These are phyloP conservation scores for Athetis lepigone DNA, from an alignment of 2,888 invertebrate species.

Conservation along the genomic window DNA sequence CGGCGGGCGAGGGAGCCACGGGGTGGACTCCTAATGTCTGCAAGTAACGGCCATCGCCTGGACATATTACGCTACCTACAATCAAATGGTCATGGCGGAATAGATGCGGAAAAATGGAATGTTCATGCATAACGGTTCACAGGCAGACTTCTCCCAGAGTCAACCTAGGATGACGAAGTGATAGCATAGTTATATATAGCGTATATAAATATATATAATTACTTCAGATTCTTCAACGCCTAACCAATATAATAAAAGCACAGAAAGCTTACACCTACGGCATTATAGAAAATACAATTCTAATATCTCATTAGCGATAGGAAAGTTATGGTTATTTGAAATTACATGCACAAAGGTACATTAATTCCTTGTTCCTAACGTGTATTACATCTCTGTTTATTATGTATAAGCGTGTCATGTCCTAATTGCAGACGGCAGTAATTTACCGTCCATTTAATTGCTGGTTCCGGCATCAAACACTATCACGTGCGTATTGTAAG, in stretches of 20 bases:
- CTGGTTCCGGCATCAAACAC: constrained; percentile 51
- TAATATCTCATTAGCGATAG: neutral
- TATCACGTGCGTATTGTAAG: constrained; percentile 25
- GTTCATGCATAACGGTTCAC: no score
- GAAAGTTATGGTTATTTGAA: neutral
- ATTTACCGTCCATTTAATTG: constrained; percentile 66
- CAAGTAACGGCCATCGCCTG: constrained; percentile 48
- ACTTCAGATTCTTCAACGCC: constrained; percentile 6
- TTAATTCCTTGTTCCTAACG: constrained; percentile 36
- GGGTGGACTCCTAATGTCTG: constrained; percentile 57
- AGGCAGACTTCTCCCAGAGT: no score
- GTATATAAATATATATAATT: no score
- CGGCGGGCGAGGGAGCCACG: constrained; percentile 50
- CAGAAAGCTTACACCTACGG: neutral
- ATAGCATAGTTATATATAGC: no score
- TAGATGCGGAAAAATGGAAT: constrained; percentile 35
- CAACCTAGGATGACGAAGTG: no score
- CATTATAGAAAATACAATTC: neutral
- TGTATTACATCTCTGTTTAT: constrained; percentile 37
- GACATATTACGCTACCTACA: constrained; percentile 40
- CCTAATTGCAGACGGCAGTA: constrained; percentile 61
- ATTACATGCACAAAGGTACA: constrained; percentile 4
- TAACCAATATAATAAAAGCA: neutral
- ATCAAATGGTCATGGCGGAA: constrained; percentile 45
- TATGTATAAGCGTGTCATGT: constrained; percentile 58